These are phyloP conservation scores for Crocuta crocuta DNA, from an alignment of 2,113 vertebrate species.

Conservation along the genomic window DNA sequence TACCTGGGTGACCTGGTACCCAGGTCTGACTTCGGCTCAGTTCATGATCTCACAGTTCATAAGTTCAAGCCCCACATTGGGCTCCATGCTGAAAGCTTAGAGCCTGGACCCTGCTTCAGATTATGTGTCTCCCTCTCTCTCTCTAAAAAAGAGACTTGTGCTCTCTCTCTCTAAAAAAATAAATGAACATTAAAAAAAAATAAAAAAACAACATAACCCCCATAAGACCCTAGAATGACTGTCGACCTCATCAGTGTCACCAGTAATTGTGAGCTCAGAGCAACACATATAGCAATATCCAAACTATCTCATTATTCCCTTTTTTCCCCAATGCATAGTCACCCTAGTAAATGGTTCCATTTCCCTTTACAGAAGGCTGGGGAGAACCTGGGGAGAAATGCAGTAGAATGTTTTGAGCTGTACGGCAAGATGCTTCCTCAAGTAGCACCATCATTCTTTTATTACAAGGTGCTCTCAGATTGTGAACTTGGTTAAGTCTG, in stretches of 20 bases:
- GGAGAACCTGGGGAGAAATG: background rate
- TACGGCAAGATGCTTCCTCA: background rate
- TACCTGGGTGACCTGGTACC: no score
- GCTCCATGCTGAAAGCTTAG: no score
- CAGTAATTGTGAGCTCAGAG: background rate
- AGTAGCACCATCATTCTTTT: background rate
- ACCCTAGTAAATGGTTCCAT: background rate
- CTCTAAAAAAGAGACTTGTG: no score
- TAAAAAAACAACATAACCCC: background rate
- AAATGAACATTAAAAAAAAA: no score
- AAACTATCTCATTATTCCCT: background rate
- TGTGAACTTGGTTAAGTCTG: background rate
- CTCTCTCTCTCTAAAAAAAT: no score
- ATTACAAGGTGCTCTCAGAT: background rate
- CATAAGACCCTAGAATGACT: background rate
- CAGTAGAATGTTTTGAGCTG: background rate
- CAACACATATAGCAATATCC: background rate
- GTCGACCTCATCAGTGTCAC: background rate
- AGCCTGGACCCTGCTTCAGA: no score
- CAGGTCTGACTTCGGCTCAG: no score
- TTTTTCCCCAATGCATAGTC: background rate
- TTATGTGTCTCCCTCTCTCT: no score
- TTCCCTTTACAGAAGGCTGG: background rate
- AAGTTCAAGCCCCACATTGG: no score
- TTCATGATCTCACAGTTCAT: no score